Conservation (phyloP, 2,113 vertebrate genomes). For the Prochilodus magdalenae region DNA sequence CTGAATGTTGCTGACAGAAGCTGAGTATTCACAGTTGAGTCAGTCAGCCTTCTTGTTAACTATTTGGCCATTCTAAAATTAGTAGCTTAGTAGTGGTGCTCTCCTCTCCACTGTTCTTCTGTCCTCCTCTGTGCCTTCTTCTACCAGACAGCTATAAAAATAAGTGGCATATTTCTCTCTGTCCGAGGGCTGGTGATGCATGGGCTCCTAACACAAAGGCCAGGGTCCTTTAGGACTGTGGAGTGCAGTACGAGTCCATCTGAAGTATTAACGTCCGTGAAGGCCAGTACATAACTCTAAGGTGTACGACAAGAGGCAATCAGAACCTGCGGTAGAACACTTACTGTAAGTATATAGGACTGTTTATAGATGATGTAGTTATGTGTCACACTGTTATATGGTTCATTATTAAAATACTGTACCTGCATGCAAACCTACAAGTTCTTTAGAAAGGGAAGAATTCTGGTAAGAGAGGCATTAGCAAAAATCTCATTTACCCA, state of each 20-base stretch:
- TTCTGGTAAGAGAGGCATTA: too few species aligned
- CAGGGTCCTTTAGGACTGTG: slow-evolving; percentile 37
- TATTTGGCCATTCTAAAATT: too few species aligned
- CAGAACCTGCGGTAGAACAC: background rate
- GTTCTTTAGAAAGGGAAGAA: background rate
- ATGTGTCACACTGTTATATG: background rate
- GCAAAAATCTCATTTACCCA: too few species aligned
- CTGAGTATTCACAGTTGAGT: too few species aligned
- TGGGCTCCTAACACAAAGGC: slow-evolving; percentile 50
- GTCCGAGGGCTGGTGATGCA: slow-evolving; percentile 48
- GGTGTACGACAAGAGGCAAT: slow-evolving; percentile 9
- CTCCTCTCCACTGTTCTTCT: slow-evolving; percentile 9
- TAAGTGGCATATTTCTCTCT: slow-evolving; percentile 57
- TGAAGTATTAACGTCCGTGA: slow-evolving; percentile 35
- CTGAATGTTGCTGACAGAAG: too few species aligned
- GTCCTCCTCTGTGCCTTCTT: slow-evolving; percentile 45
- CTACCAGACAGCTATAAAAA: slow-evolving; percentile 49
- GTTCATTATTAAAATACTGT: background rate
- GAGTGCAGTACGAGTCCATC: background rate
- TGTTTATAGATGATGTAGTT: background rate
- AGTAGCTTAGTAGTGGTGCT: background rate
- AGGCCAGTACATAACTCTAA: slow-evolving; percentile 37
- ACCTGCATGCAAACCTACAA: background rate
- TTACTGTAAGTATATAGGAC: slow-evolving; percentile 26
- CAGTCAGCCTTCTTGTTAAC: too few species aligned